A percentile compares a stretch with the other conserved stretches of the same genome.
Evolutionary conservation across 1,140 invertebrate genomes (phyloP).

Genomic region (Onthophagus taurus): DNA sequence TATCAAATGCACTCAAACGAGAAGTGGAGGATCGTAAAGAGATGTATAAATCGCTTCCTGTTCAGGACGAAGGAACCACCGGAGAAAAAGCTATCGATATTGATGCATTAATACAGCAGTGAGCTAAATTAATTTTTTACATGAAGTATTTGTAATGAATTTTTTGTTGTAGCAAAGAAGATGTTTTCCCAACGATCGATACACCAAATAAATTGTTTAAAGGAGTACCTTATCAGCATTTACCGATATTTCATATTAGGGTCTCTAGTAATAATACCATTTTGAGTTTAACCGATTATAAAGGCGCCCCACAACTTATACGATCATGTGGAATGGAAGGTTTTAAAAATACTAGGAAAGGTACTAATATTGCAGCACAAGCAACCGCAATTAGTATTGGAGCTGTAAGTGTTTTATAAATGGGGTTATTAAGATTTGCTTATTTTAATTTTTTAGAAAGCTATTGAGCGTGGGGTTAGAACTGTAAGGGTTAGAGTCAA

Average conservation of each 20-base stretch:
- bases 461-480: conserved; percentile 59
- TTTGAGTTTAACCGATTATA: conserved; percentile 58
- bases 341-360: conserved; percentile 90
- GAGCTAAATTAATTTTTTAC: conserved; percentile 11
- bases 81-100: conserved; percentile 55
- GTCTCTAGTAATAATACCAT: conserved; percentile 82
- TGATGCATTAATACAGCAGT: conserved; percentile 41
- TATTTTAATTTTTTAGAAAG: conserved; percentile 51
- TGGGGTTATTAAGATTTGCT: background rate
- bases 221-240: conserved; percentile 64
- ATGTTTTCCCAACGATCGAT: conserved; percentile 63
- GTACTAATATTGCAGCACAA: conserved; percentile 93
- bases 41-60: conserved; percentile 46
- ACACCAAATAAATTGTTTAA: conserved; percentile 67
- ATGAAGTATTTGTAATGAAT: conserved; percentile 9
- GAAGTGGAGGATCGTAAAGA: conserved; percentile 48
- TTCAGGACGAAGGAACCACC: conserved; percentile 54
- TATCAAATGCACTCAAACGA: too few species aligned
- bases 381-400: conserved; percentile 75
- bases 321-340: conserved; percentile 82
- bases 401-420: conserved; percentile 42
- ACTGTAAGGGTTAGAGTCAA: conserved; percentile 64
- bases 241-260: conserved; percentile 75
- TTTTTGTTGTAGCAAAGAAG: conserved; percentile 47
- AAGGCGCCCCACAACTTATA: conserved; percentile 50